Evolutionary conservation across 2,888 invertebrate species (phyloP).

Genomic region (Amiota communis): DNA sequence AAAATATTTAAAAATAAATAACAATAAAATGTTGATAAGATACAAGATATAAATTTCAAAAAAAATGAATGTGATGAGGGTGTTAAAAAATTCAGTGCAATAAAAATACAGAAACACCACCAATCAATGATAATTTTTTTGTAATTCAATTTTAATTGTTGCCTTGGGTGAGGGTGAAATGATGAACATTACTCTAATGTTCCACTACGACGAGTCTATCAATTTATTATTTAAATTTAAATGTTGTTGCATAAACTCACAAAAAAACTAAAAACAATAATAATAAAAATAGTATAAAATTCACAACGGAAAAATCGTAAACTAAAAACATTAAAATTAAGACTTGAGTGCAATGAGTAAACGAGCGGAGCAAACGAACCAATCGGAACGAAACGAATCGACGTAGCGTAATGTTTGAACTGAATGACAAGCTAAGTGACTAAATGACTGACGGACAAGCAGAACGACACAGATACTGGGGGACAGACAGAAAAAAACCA

Average conservation of each 20-base stretch:
- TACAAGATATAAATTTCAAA: not conserved
- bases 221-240: not conserved
- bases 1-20: too few relatives aligned
- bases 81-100: not conserved
- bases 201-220: not conserved
- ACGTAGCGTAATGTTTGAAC: slow-evolving; percentile 4
- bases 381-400: slow-evolving; percentile 41
- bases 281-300: not conserved
- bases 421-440: slow-evolving; percentile 14
- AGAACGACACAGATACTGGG: not conserved
- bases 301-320: too few relatives aligned
- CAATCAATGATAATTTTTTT: not conserved
- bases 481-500: too few relatives aligned
- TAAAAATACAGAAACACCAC: too few relatives aligned
- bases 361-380: not conserved
- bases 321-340: slow-evolving; percentile 22
- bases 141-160: not conserved
- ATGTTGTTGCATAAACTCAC: not conserved
- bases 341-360: not conserved
- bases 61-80: not conserved
- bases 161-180: slow-evolving; percentile 10
- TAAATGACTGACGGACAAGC: slow-evolving; percentile 30
- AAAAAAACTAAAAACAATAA: slow-evolving; percentile 7
- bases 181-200: not conserved
- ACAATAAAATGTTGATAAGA: not conserved